Percentiles rank a stretch among this genome's conserved stretches.
These are phyloP conservation scores for Protophormia terraenovae DNA, from an alignment of 2,888 invertebrate genomes.

Conservation along the genomic window DNA sequence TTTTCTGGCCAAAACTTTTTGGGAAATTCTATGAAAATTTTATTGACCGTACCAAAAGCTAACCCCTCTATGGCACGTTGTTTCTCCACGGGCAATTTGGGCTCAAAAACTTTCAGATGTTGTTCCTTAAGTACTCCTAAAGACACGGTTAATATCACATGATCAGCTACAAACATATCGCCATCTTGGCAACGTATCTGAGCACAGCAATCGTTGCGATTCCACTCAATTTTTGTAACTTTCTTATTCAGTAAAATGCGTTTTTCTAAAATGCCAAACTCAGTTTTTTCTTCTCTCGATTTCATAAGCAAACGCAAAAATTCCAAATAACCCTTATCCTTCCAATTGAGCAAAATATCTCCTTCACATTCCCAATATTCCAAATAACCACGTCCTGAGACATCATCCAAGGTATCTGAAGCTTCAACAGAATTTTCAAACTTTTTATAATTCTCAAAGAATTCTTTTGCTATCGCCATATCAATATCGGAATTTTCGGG, in stretches of 20 bases:
- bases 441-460: constrained; percentile 85
- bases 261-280: constrained; percentile 78
- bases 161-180: constrained; percentile 82
- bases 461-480: constrained; percentile 81
- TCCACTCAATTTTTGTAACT: constrained; percentile 76
- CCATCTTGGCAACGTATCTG: constrained; percentile 80
- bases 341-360: constrained; percentile 88
- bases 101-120: constrained; percentile 80
- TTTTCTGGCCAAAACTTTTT: constrained; percentile 84
- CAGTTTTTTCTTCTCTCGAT: constrained; percentile 69
- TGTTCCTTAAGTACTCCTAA: constrained; percentile 84
- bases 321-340: constrained; percentile 86
- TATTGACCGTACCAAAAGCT: constrained; percentile 85
- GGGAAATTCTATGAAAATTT: constrained; percentile 85
- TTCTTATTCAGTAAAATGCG: constrained; percentile 76
- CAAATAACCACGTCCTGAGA: constrained; percentile 85
- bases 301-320: constrained; percentile 86
- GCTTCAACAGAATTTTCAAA: constrained; percentile 83
- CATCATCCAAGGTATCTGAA: constrained; percentile 85
- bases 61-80: constrained; percentile 82
- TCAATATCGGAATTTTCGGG: constrained; percentile 80
- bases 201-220: constrained; percentile 74
- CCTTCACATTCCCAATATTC: constrained; percentile 88
- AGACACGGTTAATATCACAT: constrained; percentile 84
- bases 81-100: constrained; percentile 82